These are phyloP conservation scores for Macrocentrus cingulum DNA, from an alignment of 1,140 invertebrate genomes.

Conservation along the genomic window DNA sequence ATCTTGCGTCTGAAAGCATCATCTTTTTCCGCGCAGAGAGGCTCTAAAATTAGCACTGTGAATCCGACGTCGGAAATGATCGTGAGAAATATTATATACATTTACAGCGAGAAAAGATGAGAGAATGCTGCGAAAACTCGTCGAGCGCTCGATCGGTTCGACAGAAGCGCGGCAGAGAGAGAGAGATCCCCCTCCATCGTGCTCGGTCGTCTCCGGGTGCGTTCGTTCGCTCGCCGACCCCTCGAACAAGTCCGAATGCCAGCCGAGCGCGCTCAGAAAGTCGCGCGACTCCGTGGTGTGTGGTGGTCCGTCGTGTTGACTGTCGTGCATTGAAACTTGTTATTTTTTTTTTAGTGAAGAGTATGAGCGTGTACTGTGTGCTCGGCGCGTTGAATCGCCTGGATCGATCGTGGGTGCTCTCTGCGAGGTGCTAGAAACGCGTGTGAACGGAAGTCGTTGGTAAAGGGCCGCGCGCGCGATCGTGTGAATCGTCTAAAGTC, in stretches of 20 bases:
- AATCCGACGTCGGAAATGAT: too few relatives aligned
- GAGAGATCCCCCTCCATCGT: conserved; percentile 1
- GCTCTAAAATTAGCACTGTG: too few relatives aligned
- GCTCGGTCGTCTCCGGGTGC: conserved; percentile 27
- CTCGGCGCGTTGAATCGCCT: background rate
- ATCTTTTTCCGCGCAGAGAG: background rate
- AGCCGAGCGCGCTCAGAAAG: conserved; percentile 42
- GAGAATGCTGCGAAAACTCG: background rate
- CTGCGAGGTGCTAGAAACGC: conserved; percentile 17
- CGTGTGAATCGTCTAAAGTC: too few relatives aligned
- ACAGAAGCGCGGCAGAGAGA: too few relatives aligned
- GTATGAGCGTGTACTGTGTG: background rate
- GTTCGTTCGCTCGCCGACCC: conserved; percentile 15
- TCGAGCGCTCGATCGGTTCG: too few relatives aligned
- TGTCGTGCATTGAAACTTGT: too few relatives aligned
- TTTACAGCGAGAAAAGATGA: too few relatives aligned
- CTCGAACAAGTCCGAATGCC: conserved; percentile 38
- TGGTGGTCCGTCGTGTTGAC: too few relatives aligned
- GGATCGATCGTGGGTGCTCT: conserved; percentile 14
- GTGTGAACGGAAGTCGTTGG: conserved; percentile 22
- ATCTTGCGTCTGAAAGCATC: background rate
- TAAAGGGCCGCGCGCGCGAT: too few relatives aligned
- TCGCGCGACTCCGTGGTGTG: conserved; percentile 45
- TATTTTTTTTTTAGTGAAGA: too few relatives aligned
- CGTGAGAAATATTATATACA: too few relatives aligned